A percentile compares a stretch with the other conserved stretches of the same genome.
These are phyloP conservation scores for Balaeniceps rex DNA, from an alignment of 2,113 vertebrate species.

Conservation along the genomic window DNA sequence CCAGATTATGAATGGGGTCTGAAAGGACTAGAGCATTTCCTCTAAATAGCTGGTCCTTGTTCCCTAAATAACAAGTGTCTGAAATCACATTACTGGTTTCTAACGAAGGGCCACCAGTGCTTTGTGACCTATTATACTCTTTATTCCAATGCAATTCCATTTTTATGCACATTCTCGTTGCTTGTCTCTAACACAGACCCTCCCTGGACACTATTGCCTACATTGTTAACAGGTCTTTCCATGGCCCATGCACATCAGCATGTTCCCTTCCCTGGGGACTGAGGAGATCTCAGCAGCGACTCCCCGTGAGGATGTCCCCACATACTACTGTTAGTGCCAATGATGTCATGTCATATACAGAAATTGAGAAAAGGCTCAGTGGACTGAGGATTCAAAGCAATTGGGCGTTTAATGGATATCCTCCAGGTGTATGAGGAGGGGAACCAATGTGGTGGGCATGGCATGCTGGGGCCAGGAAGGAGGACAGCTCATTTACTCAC, in stretches of 20 bases:
- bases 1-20: not conserved
- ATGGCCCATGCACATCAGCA: not conserved
- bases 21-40: not conserved
- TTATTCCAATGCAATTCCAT: not conserved
- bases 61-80: not conserved
- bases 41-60: not conserved
- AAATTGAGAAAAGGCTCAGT: not conserved
- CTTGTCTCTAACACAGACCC: fast-evolving
- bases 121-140: not conserved
- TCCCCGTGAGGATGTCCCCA: not conserved
- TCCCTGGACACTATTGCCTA: fast-evolving
- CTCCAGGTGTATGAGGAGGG: not conserved
- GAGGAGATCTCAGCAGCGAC: not conserved
- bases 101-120: not conserved
- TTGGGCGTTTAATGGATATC: not conserved
- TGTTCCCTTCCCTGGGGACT: not conserved
- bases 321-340: not conserved
- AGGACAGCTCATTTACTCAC: slow-evolving; percentile 70
- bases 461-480: not conserved
- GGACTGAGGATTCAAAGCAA: not conserved
- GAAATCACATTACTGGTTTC: not conserved
- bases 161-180: not conserved
- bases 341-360: fast-evolving
- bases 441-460: not conserved
- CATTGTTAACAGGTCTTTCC: not conserved